Evolutionary conservation across 2,797 vertebrate species (phyloP).

Genomic region (Nyctalus aviator): DNA sequence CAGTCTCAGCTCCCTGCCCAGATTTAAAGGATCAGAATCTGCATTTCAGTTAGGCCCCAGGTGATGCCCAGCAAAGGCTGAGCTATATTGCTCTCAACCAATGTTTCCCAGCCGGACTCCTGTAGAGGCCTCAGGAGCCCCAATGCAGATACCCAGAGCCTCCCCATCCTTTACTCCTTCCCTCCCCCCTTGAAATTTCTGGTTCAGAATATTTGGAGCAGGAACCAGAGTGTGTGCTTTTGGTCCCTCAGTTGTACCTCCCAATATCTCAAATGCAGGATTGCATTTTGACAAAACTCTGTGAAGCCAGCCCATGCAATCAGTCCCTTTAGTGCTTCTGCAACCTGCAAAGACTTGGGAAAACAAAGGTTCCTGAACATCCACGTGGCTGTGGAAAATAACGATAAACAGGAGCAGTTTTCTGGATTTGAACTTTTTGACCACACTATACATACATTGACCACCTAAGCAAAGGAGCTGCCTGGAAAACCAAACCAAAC

Average conservation of each 20-base stretch:
- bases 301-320: background rate
- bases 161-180: accelerated
- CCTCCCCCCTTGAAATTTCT: background rate
- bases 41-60: background rate
- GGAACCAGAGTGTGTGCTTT: background rate
- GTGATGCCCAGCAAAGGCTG: background rate
- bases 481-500: background rate
- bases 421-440: background rate
- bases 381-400: background rate
- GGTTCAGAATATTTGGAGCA: too few relatives aligned
- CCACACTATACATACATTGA: accelerated
- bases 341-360: background rate
- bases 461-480: background rate
- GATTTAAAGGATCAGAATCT: background rate
- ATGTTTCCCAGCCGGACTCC: background rate
- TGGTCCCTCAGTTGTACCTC: background rate
- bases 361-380: background rate
- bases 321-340: background rate
- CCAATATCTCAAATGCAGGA: background rate
- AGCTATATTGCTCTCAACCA: background rate
- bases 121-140: background rate
- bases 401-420: background rate
- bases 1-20: background rate
- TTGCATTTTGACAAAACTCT: background rate
- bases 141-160: background rate